A percentile compares a stretch with the other conserved stretches of the same genome.
phyloP scores from a whole-genome alignment of 2,113 vertebrate species.

The Delphinus delphis region DNA sequence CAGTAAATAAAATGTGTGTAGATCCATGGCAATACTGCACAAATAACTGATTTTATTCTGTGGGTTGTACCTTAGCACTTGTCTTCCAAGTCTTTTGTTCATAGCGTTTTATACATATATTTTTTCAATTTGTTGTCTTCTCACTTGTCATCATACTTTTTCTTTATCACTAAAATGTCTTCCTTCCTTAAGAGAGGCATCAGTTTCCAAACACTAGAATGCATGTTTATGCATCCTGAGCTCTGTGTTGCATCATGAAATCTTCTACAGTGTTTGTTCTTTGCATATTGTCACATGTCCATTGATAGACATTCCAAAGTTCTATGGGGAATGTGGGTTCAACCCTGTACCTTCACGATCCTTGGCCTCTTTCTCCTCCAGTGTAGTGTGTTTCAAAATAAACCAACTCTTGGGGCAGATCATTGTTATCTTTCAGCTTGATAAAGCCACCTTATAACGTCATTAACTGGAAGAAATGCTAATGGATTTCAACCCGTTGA shows the following conservation, averaged over 20 bases:
- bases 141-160: neutral
- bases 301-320: neutral
- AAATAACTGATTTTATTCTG: neutral
- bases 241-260: neutral
- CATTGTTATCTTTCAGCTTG: neutral
- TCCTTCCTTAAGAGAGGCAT: neutral
- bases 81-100: neutral
- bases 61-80: neutral
- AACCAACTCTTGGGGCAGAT: neutral
- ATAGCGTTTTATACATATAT: neutral
- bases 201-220: neutral
- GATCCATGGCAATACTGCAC: neutral
- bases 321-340: neutral
- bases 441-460: neutral
- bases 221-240: neutral
- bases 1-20: neutral
- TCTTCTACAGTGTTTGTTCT: neutral
- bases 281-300: neutral
- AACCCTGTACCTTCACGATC: neutral
- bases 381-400: neutral
- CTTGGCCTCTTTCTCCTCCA: neutral
- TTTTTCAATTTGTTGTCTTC: neutral
- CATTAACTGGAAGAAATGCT: neutral
- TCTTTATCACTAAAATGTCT: neutral
- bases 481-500: neutral